Percentiles rank a stretch among this genome's conserved stretches.
These are phyloP conservation scores for Caenorhabditis angaria DNA, from an alignment of 2,888 invertebrate genomes.

Conservation along the genomic window DNA sequence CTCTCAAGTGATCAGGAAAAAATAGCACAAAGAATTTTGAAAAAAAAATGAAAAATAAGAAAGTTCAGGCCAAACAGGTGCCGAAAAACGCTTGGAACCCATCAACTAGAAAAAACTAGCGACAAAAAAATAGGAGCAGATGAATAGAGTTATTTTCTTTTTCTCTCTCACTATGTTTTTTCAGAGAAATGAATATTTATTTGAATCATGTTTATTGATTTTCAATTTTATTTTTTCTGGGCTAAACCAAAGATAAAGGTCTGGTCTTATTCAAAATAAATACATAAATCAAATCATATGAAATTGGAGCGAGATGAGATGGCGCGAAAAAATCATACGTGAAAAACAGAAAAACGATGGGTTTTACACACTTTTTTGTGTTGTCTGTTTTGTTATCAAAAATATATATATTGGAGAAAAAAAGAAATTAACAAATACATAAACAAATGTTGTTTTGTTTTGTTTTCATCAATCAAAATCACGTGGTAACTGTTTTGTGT, in stretches of 20 bases:
- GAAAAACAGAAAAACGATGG: too few species aligned
- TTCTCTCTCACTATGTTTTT: too few species aligned
- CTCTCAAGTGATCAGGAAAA: not conserved
- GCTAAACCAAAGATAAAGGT: too few species aligned
- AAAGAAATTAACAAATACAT: too few species aligned
- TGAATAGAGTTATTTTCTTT: not conserved
- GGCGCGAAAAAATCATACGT: not conserved
- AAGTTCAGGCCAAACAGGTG: not conserved
- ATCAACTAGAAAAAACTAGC: not conserved
- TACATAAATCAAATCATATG: not conserved
- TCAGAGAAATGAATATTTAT: too few species aligned
- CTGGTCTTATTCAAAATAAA: not conserved
- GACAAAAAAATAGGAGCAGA: not conserved
- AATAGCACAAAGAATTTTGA: not conserved
- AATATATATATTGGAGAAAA: too few species aligned
- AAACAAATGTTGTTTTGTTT: too few species aligned
- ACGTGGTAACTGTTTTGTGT: too few species aligned
- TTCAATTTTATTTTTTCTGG: not conserved
- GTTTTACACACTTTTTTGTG: not conserved
- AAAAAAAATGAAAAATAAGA: constrained; percentile 1
- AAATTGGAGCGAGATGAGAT: not conserved
- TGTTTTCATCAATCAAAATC: too few species aligned
- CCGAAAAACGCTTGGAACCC: not conserved
- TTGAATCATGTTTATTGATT: not conserved
- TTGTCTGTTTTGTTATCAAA: too few species aligned